Conservation (phyloP, 2,888 invertebrate species). For the Ferrisia virgata region DNA sequence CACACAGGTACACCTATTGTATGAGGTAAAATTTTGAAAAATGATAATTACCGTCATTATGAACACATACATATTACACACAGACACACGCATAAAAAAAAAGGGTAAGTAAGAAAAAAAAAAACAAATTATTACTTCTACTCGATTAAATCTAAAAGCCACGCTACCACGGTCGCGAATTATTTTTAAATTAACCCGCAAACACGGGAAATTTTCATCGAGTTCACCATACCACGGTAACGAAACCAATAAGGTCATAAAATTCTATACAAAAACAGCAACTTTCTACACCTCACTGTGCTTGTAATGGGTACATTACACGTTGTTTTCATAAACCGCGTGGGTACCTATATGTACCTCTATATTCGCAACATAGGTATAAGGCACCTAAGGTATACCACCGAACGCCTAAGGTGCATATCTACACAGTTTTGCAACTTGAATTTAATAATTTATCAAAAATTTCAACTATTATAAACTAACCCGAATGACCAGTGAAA, state of each 20-base stretch:
- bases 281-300: not conserved
- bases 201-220: not conserved
- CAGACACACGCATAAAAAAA: too few relatives aligned
- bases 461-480: not conserved
- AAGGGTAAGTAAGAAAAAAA: not conserved
- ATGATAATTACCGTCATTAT: constrained; percentile 11
- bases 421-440: not conserved
- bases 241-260: not conserved
- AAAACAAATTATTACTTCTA: constrained; percentile 11
- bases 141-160: not conserved
- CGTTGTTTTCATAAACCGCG: not conserved
- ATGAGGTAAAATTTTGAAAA: not conserved
- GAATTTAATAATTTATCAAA: not conserved
- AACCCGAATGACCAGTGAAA: not conserved
- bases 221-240: not conserved
- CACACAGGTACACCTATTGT: not conserved
- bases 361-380: not conserved
- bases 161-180: not conserved
- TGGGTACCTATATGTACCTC: not conserved
- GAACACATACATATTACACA: too few relatives aligned
- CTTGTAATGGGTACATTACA: not conserved
- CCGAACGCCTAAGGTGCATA: not conserved
- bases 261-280: not conserved
- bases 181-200: constrained; percentile 3
- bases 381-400: too few relatives aligned